These are phyloP conservation scores for Scolopax rusticola DNA, from an alignment of 2,797 vertebrate species.

Conservation along the genomic window DNA sequence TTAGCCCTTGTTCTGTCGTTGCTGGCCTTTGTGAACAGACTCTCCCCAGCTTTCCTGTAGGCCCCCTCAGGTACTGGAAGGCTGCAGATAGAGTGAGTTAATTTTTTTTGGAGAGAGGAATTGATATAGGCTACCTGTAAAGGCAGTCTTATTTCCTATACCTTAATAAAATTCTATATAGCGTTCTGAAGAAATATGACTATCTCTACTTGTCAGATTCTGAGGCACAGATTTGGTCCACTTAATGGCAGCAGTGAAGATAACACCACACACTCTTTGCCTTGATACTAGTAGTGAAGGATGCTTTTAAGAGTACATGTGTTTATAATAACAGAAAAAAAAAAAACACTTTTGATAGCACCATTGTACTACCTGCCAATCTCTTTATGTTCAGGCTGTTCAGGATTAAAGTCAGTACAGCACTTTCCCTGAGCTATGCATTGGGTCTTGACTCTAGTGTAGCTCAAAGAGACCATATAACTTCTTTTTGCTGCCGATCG, in stretches of 20 bases:
- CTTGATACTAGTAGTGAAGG: neutral
- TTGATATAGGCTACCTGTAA: neutral
- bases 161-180: neutral
- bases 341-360: neutral
- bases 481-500: neutral
- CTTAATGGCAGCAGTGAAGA: neutral
- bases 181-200: neutral
- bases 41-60: too few relatives aligned
- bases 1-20: too few relatives aligned
- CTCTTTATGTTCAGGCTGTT: neutral
- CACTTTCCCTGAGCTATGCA: neutral
- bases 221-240: neutral
- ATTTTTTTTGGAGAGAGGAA: neutral
- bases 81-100: neutral
- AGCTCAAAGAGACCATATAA: neutral
- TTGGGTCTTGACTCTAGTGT: neutral
- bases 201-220: neutral
- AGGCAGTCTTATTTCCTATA: neutral
- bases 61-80: too few relatives aligned
- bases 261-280: neutral
- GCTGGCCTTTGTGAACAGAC: too few relatives aligned
- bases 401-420: neutral
- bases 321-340: neutral
- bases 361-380: neutral
- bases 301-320: neutral